Conservation (phyloP, 2,888 invertebrate genomes). For the Calephelis perditalis region DNA sequence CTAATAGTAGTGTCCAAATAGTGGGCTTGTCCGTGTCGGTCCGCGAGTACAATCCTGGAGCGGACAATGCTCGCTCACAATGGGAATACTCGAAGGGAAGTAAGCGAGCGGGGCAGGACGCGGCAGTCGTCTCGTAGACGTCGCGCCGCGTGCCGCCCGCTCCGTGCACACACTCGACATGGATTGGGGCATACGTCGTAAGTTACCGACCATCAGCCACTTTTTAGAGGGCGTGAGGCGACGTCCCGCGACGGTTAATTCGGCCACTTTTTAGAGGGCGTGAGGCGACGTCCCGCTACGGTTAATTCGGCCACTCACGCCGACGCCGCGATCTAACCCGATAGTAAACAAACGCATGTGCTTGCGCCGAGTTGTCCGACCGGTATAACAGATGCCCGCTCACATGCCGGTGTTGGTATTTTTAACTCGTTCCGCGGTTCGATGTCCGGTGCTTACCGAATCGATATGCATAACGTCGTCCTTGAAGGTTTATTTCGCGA, state of each 20-base stretch:
- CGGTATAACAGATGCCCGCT: conserved; percentile 74
- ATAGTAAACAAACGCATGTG: conserved; percentile 78
- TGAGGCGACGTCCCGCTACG: conserved; percentile 27
- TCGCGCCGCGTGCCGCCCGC: conserved; percentile 61
- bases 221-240: conserved; percentile 36
- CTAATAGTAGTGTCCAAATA: conserved; percentile 19
- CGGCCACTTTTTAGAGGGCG: conserved; percentile 35
- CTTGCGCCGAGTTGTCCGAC: conserved; percentile 61
- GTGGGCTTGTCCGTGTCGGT: conserved; percentile 29
- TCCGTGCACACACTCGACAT: conserved; percentile 50
- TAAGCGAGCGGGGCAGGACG: conserved; percentile 57
- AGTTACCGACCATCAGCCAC: conserved; percentile 47
- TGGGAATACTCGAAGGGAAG: conserved; percentile 47
- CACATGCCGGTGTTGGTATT: conserved; percentile 65
- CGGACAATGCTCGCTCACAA: conserved; percentile 55
- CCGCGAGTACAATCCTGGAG: conserved; percentile 35
- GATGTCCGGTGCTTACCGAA: conserved; percentile 72
- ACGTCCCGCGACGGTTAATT: conserved; percentile 26
- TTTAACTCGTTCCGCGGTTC: conserved; percentile 76
- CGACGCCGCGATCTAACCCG: conserved; percentile 49
- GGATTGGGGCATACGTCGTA: conserved; percentile 77
- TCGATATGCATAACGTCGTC: conserved; percentile 71
- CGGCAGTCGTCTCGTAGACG: conserved; percentile 71
- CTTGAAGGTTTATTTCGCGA: conserved; percentile 58
- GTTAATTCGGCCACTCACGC: conserved; percentile 31